phyloP scores from a whole-genome alignment of 2,113 vertebrate species.

The Phaethornis superciliosus region DNA sequence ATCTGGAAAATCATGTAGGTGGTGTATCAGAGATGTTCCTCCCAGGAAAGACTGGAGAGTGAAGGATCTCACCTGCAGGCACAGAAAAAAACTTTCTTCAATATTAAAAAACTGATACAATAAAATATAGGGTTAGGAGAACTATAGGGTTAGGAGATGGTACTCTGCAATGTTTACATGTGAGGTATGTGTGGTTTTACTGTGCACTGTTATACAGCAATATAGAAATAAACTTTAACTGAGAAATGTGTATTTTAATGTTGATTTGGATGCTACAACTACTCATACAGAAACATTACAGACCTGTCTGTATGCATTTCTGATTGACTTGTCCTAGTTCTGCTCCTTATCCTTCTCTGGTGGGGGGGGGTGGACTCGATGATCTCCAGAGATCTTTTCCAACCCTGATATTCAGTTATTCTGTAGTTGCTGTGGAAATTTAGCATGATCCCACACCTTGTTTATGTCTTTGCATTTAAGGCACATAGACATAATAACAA shows the following conservation, averaged over 20 bases:
- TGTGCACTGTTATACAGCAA: neutral
- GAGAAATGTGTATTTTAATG: neutral
- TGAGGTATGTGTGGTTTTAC: neutral
- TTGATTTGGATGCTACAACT: neutral
- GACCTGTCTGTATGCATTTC: too few relatives aligned
- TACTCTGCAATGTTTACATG: neutral
- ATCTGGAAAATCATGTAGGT: neutral
- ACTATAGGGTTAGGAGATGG: neutral
- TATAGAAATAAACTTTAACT: neutral
- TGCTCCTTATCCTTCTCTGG: too few relatives aligned
- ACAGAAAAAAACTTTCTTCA: neutral
- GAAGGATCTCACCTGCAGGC: neutral
- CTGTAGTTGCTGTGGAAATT: neutral
- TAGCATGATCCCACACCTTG: accelerated
- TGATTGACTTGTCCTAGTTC: too few relatives aligned
- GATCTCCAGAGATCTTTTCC: too few relatives aligned
- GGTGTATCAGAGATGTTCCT: neutral
- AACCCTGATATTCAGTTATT: too few relatives aligned
- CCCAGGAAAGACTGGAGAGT: neutral
- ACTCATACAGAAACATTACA: neutral
- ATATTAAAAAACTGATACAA: neutral
- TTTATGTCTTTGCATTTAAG: neutral
- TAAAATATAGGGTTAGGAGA: neutral
- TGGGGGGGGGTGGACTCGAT: too few relatives aligned
- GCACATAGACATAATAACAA: neutral